A percentile compares a stretch with the other conserved stretches of the same genome.
Evolutionary conservation across 1,140 invertebrate species (phyloP).

Genomic region (Sitophilus oryzae): DNA sequence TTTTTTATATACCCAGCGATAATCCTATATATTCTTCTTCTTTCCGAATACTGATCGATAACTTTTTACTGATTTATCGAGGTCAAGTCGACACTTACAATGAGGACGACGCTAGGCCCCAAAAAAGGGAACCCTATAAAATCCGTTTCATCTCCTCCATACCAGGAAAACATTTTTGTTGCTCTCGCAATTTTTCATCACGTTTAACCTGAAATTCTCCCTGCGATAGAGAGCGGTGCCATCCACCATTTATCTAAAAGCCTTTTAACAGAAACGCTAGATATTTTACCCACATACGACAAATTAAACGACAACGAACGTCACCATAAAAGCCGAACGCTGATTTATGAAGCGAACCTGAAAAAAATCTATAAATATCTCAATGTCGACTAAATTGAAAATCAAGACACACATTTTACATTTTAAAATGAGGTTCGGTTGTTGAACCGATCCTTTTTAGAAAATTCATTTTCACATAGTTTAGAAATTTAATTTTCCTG

Average conservation of each 20-base stretch:
- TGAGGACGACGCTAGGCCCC: too few species aligned
- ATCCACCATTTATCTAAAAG: conserved; percentile 11
- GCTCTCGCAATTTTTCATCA: background rate
- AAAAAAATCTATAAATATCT: background rate
- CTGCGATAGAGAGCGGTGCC: background rate
- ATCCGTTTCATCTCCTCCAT: background rate
- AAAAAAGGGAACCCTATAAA: too few species aligned
- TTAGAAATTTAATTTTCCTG: too few species aligned
- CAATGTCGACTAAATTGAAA: background rate
- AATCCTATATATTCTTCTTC: background rate
- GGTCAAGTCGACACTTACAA: too few species aligned
- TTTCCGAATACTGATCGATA: background rate
- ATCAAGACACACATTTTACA: background rate
- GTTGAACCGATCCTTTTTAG: too few species aligned
- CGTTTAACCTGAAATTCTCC: background rate
- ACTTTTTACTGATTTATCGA: background rate
- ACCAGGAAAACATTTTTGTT: background rate
- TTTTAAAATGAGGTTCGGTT: too few species aligned
- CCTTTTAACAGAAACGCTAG: conserved; percentile 13
- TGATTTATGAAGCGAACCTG: conserved; percentile 14
- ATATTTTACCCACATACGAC: conserved; percentile 18
- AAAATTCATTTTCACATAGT: too few species aligned
- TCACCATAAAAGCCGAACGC: conserved; percentile 20
- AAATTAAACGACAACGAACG: conserved; percentile 24
- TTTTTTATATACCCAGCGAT: too few species aligned